phyloP scores from a whole-genome alignment of 1,140 invertebrate species.

The Zaprionus gabonicus region DNA sequence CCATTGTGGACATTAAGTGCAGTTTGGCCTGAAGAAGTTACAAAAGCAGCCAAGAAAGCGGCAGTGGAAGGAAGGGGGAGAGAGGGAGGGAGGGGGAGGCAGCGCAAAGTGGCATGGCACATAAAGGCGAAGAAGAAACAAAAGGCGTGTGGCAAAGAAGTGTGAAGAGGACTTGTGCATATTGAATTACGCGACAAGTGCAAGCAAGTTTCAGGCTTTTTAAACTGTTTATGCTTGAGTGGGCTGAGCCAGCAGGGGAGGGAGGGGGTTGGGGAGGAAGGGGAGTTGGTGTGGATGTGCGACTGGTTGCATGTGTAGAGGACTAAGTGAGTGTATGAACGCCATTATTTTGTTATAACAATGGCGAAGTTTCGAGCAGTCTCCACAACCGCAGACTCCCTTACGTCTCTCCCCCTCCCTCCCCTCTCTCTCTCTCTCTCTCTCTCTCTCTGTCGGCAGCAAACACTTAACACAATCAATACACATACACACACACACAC shows the following conservation, averaged over 20 bases:
- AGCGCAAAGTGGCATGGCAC: slow-evolving; percentile 33
- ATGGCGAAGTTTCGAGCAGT: slow-evolving; percentile 72
- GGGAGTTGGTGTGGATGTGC: slow-evolving; percentile 19
- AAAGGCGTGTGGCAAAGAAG: slow-evolving; percentile 48
- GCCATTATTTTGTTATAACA: slow-evolving; percentile 81
- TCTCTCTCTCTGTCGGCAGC: slow-evolving; percentile 27
- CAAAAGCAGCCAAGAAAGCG: background rate
- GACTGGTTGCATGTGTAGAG: slow-evolving; percentile 16
- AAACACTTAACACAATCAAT: slow-evolving; percentile 78
- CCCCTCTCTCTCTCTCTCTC: background rate
- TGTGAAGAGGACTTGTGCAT: slow-evolving; percentile 65
- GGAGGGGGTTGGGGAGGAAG: background rate
- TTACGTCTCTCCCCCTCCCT: slow-evolving; percentile 13
- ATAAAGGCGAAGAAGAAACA: slow-evolving; percentile 57
- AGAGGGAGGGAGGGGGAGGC: background rate
- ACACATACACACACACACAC: slow-evolving; percentile 39
- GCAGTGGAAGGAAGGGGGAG: background rate
- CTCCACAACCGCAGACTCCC: slow-evolving; percentile 35
- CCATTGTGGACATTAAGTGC: slow-evolving; percentile 25
- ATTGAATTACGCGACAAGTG: slow-evolving; percentile 82
- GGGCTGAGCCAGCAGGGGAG: background rate
- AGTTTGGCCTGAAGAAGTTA: slow-evolving; percentile 23
- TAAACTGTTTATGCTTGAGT: slow-evolving; percentile 68
- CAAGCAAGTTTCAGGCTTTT: slow-evolving; percentile 78
- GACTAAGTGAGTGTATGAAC: slow-evolving; percentile 53